Evolutionary conservation across 2,888 invertebrate species (phyloP).

Genomic region (Hypsopygia costalis): DNA sequence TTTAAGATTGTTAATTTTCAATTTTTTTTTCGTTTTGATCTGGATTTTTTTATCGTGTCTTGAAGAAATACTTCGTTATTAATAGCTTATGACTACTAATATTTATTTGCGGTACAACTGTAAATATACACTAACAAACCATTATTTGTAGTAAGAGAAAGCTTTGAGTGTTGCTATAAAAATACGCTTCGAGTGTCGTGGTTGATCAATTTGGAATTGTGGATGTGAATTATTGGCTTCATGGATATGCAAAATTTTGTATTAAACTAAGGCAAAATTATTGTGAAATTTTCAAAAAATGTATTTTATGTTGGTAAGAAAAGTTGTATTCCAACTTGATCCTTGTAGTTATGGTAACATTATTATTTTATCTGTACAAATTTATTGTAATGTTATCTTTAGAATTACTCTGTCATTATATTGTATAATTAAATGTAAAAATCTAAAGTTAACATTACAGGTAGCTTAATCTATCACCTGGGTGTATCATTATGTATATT

Average conservation of each 20-base stretch:
- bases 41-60: too few species aligned
- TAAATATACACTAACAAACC: conserved; percentile 78
- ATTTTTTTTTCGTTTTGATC: too few species aligned
- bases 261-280: conserved; percentile 11
- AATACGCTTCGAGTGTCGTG: conserved; percentile 49
- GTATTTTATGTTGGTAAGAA: background rate
- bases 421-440: background rate
- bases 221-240: conserved; percentile 69
- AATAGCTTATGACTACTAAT: conserved; percentile 20
- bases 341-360: conserved; percentile 68
- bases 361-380: conserved; percentile 6
- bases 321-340: conserved; percentile 72
- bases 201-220: conserved; percentile 78
- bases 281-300: too few species aligned
- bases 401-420: background rate
- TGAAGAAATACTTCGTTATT: background rate
- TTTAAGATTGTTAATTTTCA: too few species aligned
- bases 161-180: conserved; percentile 68
- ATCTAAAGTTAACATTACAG: background rate
- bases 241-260: conserved; percentile 28
- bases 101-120: conserved; percentile 37
- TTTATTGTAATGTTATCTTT: background rate
- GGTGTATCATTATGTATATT: background rate
- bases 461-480: background rate
- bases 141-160: conserved; percentile 45